Conservation (phyloP, 2,888 invertebrate species). For the Amiota communis region DNA sequence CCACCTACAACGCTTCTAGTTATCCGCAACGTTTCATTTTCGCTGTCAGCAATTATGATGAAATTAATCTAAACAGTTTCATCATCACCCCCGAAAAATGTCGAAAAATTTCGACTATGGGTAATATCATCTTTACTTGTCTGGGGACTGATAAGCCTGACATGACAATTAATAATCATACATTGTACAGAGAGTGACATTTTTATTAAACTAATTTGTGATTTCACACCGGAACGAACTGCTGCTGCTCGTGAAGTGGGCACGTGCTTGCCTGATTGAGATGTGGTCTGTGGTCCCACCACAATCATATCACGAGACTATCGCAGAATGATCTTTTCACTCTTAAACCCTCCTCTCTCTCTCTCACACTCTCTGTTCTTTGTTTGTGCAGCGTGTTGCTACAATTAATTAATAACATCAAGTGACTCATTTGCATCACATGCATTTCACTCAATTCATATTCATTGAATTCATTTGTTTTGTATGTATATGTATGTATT, state of each 20-base stretch:
- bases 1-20: background rate
- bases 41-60: slow-evolving; percentile 33
- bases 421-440: background rate
- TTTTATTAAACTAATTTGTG: slow-evolving; percentile 54
- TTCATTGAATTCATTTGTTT: no score
- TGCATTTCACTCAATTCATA: background rate
- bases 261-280: background rate
- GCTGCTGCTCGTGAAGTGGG: background rate
- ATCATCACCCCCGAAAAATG: slow-evolving; percentile 54
- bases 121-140: slow-evolving; percentile 41
- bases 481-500: no score
- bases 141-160: slow-evolving; percentile 32
- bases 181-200: slow-evolving; percentile 49
- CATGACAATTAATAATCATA: slow-evolving; percentile 12
- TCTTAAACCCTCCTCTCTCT: background rate
- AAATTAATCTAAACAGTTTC: slow-evolving; percentile 53
- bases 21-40: background rate
- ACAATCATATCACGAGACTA: background rate
- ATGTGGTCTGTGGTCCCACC: no score
- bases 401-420: background rate
- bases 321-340: background rate
- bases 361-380: background rate
- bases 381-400: background rate
- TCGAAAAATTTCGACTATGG: background rate
- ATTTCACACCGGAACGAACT: slow-evolving; percentile 43